Evolutionary conservation across 2,797 vertebrate genomes (phyloP), one percentile per base, ranked within the genome.

Genomic region (Ceryle rudis): DNA sequence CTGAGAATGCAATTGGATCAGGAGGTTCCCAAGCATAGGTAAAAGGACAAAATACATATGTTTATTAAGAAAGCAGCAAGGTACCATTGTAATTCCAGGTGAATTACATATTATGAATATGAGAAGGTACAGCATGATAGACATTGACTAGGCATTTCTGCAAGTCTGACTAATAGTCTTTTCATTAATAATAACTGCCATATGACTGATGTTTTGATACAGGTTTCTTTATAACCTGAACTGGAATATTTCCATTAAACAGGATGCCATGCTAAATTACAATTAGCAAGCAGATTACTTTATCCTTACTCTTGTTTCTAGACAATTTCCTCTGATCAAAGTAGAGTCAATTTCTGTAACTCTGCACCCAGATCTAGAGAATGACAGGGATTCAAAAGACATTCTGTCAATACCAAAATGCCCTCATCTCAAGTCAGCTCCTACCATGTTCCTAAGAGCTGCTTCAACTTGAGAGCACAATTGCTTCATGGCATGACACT

Each of bases 401-500:
- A 10, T 54, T 70, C 31, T 81, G 44, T 28, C 70, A 77, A 31
- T 41, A 81, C 6, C 39, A 69, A 88, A 89, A 83, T 7, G 2
- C 14, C 28, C 25, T 80, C 10, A 2, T 31, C 41, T 62, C 61
- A 51, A 16, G 31, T 67, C 79, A 94, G 41, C 57, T 86, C 65
- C 67, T 21, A 22, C 19, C 29, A 7, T 2, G 2, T 81, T 52
- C 15, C 29, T 52, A 55, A 66, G 22, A 35, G 31, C 55, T 86
- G n/a, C 82, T 91, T 75, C 2, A 3, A 31, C 39, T 49, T 19
- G 4, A 62, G 46, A 85, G 7, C 2, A 2, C 37, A 47, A 26
- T 21, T 25, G 20, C 2, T 2, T 49, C 21, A 9, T 3, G 9
- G 17, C 35, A 17, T 37, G 31, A 29, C 44, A 20, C 1, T 5